These are phyloP conservation scores for Sigmodon hispidus DNA, from an alignment of 2,113 vertebrate genomes.

Conservation along the genomic window DNA sequence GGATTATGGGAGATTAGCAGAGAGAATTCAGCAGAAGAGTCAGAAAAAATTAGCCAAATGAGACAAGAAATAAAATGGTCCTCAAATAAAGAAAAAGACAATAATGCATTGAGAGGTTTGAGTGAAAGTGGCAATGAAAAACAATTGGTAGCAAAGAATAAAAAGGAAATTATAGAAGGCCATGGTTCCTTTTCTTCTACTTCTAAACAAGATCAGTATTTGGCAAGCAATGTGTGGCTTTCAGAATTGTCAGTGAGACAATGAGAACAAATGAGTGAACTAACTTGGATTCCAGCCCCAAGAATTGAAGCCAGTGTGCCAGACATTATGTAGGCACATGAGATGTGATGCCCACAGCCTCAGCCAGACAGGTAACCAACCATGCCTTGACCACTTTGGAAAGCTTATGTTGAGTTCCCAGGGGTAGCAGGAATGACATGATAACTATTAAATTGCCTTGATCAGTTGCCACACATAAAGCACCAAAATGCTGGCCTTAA, in stretches of 20 bases:
- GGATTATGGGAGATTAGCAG: not conserved
- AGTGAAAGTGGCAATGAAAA: not conserved
- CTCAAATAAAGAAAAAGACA: not conserved
- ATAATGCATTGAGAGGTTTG: not conserved
- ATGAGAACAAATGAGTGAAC: not conserved
- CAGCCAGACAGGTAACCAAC: not conserved
- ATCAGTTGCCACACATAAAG: not conserved
- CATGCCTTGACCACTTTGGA: not conserved
- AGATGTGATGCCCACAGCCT: not conserved
- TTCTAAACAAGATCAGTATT: not conserved
- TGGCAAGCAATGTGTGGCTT: constrained; percentile 16
- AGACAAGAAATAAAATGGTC: not conserved
- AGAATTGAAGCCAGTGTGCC: not conserved
- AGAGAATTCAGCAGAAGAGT: not conserved
- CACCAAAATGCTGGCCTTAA: not conserved
- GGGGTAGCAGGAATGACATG: not conserved
- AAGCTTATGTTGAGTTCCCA: not conserved
- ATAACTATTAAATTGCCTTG: not conserved
- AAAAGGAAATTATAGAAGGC: not conserved
- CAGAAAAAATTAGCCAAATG: not conserved
- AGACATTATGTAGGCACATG: not conserved
- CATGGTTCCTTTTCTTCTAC: not conserved
- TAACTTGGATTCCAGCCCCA: not conserved
- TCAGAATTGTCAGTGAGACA: not conserved
- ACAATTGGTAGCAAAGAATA: not conserved